These are phyloP conservation scores for Mesitornis unicolor DNA, from an alignment of 2,113 vertebrate genomes.

Conservation along the genomic window DNA sequence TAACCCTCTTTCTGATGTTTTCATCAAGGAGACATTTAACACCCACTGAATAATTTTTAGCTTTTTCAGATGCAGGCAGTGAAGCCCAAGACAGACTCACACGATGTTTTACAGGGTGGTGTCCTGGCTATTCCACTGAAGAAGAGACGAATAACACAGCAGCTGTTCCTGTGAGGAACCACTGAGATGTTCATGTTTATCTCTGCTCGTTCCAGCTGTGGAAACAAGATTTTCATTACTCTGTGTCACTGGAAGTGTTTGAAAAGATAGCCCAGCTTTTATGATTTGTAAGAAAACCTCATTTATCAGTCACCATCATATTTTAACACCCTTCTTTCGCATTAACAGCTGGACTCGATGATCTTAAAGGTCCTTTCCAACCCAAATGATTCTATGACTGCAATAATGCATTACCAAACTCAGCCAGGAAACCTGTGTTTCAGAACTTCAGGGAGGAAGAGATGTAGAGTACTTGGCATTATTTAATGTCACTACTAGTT, in stretches of 20 bases:
- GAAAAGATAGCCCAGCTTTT: not conserved
- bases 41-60: not conserved
- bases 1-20: not conserved
- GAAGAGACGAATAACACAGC: not conserved
- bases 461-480: not conserved
- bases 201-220: not conserved
- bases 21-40: not conserved
- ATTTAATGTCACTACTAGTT: not conserved
- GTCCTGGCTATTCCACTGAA: not conserved
- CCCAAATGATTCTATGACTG: too few species aligned
- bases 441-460: not conserved
- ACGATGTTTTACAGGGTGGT: not conserved
- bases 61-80: not conserved
- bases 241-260: not conserved
- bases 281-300: not conserved
- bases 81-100: not conserved
- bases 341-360: too few species aligned
- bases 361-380: too few species aligned
- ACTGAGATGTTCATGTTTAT: not conserved
- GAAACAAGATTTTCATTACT: not conserved
- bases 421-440: rapidly evolving
- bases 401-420: not conserved
- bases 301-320: not conserved
- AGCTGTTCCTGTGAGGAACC: not conserved
- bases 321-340: not conserved